Base-by-base conservation (phyloP, 2,797 vertebrate genomes). In the Cryptoblepharus egeriae region DNA sequence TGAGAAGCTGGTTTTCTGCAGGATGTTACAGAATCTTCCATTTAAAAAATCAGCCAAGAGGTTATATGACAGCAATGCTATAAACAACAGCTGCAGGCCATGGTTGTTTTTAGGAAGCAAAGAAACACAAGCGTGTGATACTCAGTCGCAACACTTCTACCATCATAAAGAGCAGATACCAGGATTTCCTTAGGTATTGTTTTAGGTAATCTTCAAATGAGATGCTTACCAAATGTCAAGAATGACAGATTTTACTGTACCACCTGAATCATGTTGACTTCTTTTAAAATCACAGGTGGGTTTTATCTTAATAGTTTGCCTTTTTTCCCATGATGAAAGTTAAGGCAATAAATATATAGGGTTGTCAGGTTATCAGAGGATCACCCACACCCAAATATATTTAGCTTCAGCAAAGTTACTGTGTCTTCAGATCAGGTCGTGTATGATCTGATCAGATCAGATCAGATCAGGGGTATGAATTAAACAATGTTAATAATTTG, bases 141-240 rank as follows among this genome's bases (percentile, higher is more conserved):
- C 65, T 82, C 63, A 69, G 10, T 26, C 58, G 52, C 28, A 70
- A 30, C 69, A 26, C 7, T 75, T 30, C 26, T 69, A 22, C 49
- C 67, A 71, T 30, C 20, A 35, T 71, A 32, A 61, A 60, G 20
- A 57, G 24, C 61, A 61, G n/a, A 55, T 32, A 71, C 45, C 26
- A 2, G 7, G 39, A 49, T 24, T 61, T 69, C 15, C 35, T 39
- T 55, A 73, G 42, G 58, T 39, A 37, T 39, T 35, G 26, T 30
- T 39, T 49, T 26, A 80, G 74, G 32, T 8, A n/a, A 73, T 39
- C 45, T 60, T 57, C 26, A 65, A 64, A 65, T 67, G 55, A 24
- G 5, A 16, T 4, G n/a, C 49, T 30, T 73, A 64, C 74, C 82
- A 69, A 84, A n/a, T 74, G 67, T 77, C 80, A 87, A 83, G 74